phyloP scores from a whole-genome alignment of 2,113 vertebrate genomes.

The Perca schrenkii region DNA sequence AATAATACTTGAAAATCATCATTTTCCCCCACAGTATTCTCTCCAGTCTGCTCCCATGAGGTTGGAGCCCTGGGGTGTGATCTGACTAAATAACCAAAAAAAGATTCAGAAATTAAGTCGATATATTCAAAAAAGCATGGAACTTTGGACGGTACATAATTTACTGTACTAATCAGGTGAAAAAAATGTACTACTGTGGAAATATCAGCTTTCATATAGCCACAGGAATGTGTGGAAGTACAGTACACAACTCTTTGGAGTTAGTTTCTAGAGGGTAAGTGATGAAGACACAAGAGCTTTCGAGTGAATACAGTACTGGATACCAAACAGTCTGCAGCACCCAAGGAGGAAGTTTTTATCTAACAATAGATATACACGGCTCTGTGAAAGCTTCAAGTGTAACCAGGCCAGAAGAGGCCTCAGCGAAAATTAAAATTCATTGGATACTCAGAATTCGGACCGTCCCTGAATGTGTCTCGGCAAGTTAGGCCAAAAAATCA shows the following conservation, averaged over 20 bases:
- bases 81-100: not conserved
- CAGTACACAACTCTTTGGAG: not conserved
- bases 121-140: conserved; percentile 2
- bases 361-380: not conserved
- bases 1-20: conserved; percentile 65
- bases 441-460: too few relatives aligned
- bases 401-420: too few relatives aligned
- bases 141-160: not conserved
- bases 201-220: not conserved
- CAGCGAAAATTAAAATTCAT: too few relatives aligned
- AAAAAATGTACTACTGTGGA: conserved; percentile 3
- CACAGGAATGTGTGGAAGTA: not conserved
- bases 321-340: not conserved
- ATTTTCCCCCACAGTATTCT: conserved; percentile 27
- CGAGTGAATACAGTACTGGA: not conserved
- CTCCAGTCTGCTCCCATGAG: conserved; percentile 27
- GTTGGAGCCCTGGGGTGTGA: conserved; percentile 37
- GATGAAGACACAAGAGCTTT: conserved; percentile 20
- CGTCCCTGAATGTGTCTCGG: too few relatives aligned
- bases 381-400: not conserved
- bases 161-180: conserved; percentile 17
- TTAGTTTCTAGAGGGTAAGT: not conserved
- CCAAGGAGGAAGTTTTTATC: not conserved
- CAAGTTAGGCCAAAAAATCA: too few relatives aligned
- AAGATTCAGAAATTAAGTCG: conserved; percentile 21